Evolutionary conservation across 2,888 invertebrate species (phyloP).

Genomic region (Xylota sylvarum): DNA sequence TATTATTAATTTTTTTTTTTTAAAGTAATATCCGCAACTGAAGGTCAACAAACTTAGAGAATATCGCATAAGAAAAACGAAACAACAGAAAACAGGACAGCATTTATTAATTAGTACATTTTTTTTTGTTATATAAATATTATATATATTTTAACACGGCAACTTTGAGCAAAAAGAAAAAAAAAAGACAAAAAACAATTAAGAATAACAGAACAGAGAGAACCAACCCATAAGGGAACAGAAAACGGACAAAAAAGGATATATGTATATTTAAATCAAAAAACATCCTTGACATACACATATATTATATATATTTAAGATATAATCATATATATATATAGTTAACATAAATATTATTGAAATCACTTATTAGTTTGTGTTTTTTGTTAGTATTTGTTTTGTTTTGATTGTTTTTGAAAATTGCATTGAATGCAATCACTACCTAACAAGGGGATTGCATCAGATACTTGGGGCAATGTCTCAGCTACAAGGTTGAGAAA

Average conservation of each 20-base stretch:
- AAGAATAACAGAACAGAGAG: constrained; percentile 26
- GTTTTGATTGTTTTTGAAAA: constrained; percentile 81
- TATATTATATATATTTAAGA: constrained; percentile 67
- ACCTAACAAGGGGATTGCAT: constrained; percentile 99
- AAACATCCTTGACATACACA: constrained; percentile 76
- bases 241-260: constrained; percentile 48
- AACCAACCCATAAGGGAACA: constrained; percentile 58
- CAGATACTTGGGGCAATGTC: constrained; percentile 99
- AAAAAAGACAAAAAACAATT: constrained; percentile 35
- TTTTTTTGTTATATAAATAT: constrained; percentile 37
- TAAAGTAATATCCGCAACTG: constrained; percentile 66
- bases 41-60: constrained; percentile 69
- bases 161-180: constrained; percentile 68
- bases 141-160: constrained; percentile 66
- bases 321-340: constrained; percentile 64
- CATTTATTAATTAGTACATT: constrained; percentile 47
- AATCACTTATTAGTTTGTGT: constrained; percentile 56
- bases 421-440: constrained; percentile 87
- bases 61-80: constrained; percentile 53
- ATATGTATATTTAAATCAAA: constrained; percentile 43
- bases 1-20: constrained; percentile 32
- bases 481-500: constrained; percentile 99
- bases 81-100: constrained; percentile 55
- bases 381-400: constrained; percentile 43
- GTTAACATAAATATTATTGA: constrained; percentile 56